A percentile compares a stretch with the other conserved stretches of the same genome.
Conservation (phyloP, 2,888 invertebrate genomes). For the Bugulina stolonifera region DNA sequence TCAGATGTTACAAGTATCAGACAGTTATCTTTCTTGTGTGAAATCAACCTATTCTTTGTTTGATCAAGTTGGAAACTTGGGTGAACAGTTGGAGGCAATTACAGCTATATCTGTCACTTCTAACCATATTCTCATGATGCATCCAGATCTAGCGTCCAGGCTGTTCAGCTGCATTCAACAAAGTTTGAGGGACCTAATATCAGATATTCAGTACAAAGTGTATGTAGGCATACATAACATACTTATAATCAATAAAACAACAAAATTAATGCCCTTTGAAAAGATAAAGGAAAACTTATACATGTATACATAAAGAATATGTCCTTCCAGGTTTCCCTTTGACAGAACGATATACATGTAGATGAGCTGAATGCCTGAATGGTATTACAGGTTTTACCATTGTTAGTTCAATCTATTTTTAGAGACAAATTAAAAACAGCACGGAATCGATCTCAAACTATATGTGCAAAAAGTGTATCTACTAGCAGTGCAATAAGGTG, state of each 20-base stretch:
- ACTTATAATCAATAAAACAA: too few species aligned
- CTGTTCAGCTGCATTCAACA: background rate
- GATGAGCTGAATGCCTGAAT: too few species aligned
- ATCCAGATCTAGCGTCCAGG: background rate
- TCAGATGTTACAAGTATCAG: background rate
- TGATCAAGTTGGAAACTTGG: background rate
- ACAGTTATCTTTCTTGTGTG: background rate
- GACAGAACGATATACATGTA: too few species aligned
- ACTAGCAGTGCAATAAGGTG: too few species aligned
- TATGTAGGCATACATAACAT: background rate
- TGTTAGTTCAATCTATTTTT: background rate
- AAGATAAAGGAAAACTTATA: too few species aligned
- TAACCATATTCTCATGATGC: background rate
- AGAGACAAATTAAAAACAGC: background rate
- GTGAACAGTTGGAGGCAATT: constrained; percentile 7
- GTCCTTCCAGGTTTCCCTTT: too few species aligned
- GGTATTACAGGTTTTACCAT: too few species aligned
- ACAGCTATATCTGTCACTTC: background rate
- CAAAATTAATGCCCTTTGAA: too few species aligned
- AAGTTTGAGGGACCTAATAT: background rate
- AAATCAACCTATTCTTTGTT: background rate
- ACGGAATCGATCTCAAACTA: background rate
- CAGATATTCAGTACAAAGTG: background rate
- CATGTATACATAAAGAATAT: too few species aligned
- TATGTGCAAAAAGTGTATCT: background rate